A percentile compares a stretch with the other conserved stretches of the same genome.
phyloP scores from a whole-genome alignment of 2,113 vertebrate species.

The Perca fluviatilis region DNA sequence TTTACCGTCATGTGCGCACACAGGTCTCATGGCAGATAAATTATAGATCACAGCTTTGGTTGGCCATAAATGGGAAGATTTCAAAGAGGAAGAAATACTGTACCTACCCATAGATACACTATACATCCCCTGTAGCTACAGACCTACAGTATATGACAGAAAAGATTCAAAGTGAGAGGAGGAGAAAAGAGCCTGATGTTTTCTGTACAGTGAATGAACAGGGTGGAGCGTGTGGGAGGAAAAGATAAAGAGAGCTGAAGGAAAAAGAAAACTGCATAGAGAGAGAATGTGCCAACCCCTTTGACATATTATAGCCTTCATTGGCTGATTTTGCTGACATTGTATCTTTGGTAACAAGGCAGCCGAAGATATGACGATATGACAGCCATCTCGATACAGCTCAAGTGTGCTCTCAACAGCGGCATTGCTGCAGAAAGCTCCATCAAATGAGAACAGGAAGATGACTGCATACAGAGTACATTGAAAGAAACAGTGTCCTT shows the following conservation, averaged over 20 bases:
- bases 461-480: not conserved
- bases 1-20: slow-evolving; percentile 24
- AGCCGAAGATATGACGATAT: not conserved
- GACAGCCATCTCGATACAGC: not conserved
- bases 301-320: slow-evolving; percentile 27
- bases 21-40: slow-evolving; percentile 55
- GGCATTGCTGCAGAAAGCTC: not conserved
- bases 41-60: slow-evolving; percentile 72
- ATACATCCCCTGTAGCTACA: slow-evolving; percentile 17
- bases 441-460: slow-evolving; percentile 7
- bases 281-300: slow-evolving; percentile 19
- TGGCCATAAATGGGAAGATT: slow-evolving; percentile 42
- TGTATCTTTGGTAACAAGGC: slow-evolving; percentile 14
- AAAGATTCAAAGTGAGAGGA: slow-evolving; percentile 3
- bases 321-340: slow-evolving; percentile 34
- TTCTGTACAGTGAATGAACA: slow-evolving; percentile 17
- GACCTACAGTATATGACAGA: slow-evolving; percentile 11
- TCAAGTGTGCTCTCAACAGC: not conserved
- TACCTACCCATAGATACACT: not conserved
- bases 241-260: slow-evolving; percentile 42
- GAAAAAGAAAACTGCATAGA: slow-evolving; percentile 10
- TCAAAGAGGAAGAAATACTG: slow-evolving; percentile 56
- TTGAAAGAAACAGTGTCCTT: not conserved
- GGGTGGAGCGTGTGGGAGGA: slow-evolving; percentile 44
- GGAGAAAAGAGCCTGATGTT: not conserved